Conservation (phyloP, 2,888 invertebrate species). For the Eurytoma californica region DNA sequence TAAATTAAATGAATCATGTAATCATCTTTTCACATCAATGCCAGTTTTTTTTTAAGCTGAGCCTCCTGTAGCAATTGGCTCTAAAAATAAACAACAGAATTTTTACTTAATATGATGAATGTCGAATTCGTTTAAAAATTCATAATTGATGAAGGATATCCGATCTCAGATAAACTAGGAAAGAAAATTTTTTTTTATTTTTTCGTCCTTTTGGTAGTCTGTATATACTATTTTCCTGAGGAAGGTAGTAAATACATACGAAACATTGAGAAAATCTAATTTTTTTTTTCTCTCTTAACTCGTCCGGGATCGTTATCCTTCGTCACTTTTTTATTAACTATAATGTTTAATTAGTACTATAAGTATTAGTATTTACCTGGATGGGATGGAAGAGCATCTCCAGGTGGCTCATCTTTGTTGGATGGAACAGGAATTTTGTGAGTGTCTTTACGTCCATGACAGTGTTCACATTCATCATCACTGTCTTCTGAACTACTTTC, state of each 20-base stretch:
- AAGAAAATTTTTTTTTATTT: too few relatives aligned
- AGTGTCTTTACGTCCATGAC: slow-evolving; percentile 82
- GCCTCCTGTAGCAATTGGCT: slow-evolving; percentile 65
- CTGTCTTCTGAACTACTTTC: slow-evolving; percentile 91
- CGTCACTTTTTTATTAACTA: too few relatives aligned
- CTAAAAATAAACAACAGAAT: slow-evolving; percentile 59
- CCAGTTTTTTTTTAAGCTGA: slow-evolving; percentile 60
- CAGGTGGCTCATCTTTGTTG: slow-evolving; percentile 63
- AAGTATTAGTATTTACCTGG: slow-evolving; percentile 61
- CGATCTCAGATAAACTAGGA: too few relatives aligned
- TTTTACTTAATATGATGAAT: too few relatives aligned
- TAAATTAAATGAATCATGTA: slow-evolving; percentile 16
- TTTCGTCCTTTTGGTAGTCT: too few relatives aligned
- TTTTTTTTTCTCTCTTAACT: too few relatives aligned
- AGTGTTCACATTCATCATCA: slow-evolving; percentile 91
- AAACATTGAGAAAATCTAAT: too few relatives aligned
- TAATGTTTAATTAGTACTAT: not conserved
- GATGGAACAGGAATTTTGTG: slow-evolving; percentile 67
- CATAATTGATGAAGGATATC: too few relatives aligned
- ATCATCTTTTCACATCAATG: slow-evolving; percentile 29
- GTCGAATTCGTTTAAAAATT: too few relatives aligned
- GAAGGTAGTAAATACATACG: too few relatives aligned
- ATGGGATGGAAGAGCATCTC: slow-evolving; percentile 61
- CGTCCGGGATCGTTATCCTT: too few relatives aligned
- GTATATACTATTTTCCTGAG: too few relatives aligned